These are phyloP conservation scores for Malurus cyaneus DNA, from an alignment of 2,113 vertebrate genomes.

Conservation along the genomic window DNA sequence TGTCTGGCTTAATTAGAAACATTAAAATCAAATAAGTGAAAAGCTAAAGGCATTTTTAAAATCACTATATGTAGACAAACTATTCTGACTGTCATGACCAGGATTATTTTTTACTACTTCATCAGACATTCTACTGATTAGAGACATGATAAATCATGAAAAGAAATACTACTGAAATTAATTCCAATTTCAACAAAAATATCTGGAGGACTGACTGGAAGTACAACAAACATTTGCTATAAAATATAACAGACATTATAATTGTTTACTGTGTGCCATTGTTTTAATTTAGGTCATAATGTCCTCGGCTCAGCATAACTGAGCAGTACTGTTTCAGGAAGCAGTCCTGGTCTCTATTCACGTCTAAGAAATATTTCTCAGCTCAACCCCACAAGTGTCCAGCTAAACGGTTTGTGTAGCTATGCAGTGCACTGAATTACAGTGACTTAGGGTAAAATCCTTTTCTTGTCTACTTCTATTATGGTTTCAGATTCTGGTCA, in stretches of 20 bases:
- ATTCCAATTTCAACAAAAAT: not conserved
- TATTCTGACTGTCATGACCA: not conserved
- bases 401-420: not conserved
- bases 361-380: not conserved
- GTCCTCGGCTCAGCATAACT: not conserved
- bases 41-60: not conserved
- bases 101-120: not conserved
- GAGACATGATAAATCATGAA: not conserved
- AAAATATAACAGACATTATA: not conserved
- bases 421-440: not conserved
- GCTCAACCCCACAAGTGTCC: not conserved
- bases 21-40: not conserved
- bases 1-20: not conserved
- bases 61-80: not conserved
- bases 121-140: not conserved
- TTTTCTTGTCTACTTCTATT: not conserved
- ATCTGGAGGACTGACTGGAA: not conserved
- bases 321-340: not conserved
- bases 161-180: not conserved
- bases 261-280: not conserved
- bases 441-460: accelerated
- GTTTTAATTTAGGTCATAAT: not conserved
- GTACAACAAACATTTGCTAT: not conserved
- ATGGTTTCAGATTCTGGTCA: not conserved
- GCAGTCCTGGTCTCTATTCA: not conserved